phyloP scores from a whole-genome alignment of 2,113 vertebrate species.

The Oreochromis niloticus region DNA sequence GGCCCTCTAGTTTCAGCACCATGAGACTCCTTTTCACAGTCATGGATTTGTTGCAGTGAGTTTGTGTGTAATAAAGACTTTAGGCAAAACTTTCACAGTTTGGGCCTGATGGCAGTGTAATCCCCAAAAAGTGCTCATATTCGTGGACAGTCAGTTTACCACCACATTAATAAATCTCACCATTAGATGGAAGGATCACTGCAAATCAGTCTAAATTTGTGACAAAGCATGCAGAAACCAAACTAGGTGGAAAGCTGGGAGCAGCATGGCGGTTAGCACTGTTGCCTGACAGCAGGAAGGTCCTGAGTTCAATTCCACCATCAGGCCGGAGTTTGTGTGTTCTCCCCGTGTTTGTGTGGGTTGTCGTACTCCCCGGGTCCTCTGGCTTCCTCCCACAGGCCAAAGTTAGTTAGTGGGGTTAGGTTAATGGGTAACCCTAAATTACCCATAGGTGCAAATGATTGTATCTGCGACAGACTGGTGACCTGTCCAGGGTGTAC shows the following conservation, averaged over 20 bases:
- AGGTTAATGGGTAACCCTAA: not conserved
- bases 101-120: not conserved
- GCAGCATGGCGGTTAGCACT: accelerated
- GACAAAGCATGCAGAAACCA: not conserved
- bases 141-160: not conserved
- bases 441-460: not conserved
- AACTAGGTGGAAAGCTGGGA: not conserved
- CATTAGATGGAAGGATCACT: not conserved
- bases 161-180: not conserved
- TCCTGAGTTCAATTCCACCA: not conserved
- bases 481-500: not conserved
- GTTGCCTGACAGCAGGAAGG: not conserved
- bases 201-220: not conserved
- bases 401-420: not conserved
- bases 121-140: not conserved
- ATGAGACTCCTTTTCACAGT: accelerated
- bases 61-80: not conserved
- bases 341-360: not conserved
- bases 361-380: not conserved
- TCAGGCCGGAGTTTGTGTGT: accelerated
- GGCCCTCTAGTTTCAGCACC: not conserved
- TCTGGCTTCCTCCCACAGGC: not conserved
- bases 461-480: not conserved
- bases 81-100: not conserved
- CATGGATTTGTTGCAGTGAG: not conserved